phyloP scores from a whole-genome alignment of 2,113 vertebrate species.

The Petrocephalus zakoni region DNA sequence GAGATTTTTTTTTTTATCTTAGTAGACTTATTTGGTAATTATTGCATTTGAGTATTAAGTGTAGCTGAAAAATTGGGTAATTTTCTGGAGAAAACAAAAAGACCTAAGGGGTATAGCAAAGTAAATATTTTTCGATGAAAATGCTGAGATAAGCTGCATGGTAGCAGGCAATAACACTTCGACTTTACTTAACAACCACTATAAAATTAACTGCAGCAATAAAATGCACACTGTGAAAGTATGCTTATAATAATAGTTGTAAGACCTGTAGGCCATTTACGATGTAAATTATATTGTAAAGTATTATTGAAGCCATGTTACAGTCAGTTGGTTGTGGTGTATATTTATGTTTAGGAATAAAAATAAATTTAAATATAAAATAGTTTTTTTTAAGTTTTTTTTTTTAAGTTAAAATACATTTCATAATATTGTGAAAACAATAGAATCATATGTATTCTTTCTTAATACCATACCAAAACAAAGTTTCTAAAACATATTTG shows the following conservation, averaged over 20 bases:
- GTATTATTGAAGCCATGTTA: slow-evolving; percentile 47
- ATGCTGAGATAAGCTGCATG: slow-evolving; percentile 50
- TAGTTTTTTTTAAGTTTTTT: neutral
- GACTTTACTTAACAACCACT: slow-evolving; percentile 56
- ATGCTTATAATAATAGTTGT: slow-evolving; percentile 64
- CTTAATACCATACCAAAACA: neutral
- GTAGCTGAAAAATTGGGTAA: neutral
- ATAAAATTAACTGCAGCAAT: slow-evolving; percentile 63
- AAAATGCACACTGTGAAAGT: slow-evolving; percentile 59
- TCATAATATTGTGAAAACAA: neutral
- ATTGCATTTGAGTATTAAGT: neutral
- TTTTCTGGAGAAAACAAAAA: neutral
- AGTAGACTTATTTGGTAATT: neutral
- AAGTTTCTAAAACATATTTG: neutral
- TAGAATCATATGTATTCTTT: neutral
- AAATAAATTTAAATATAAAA: neutral
- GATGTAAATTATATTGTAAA: slow-evolving; percentile 58
- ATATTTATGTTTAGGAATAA: neutral
- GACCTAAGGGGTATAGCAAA: neutral
- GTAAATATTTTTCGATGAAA: slow-evolving; percentile 37
- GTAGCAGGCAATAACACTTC: slow-evolving; percentile 54
- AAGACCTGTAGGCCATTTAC: slow-evolving; percentile 53
- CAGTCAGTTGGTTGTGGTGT: slow-evolving; percentile 1
- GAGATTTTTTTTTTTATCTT: neutral
- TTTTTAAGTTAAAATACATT: neutral